Evolutionary conservation across 30 jellyfish, hydroid and myxozoan species (phyloP).

Genomic region (Mastigias papua): DNA sequence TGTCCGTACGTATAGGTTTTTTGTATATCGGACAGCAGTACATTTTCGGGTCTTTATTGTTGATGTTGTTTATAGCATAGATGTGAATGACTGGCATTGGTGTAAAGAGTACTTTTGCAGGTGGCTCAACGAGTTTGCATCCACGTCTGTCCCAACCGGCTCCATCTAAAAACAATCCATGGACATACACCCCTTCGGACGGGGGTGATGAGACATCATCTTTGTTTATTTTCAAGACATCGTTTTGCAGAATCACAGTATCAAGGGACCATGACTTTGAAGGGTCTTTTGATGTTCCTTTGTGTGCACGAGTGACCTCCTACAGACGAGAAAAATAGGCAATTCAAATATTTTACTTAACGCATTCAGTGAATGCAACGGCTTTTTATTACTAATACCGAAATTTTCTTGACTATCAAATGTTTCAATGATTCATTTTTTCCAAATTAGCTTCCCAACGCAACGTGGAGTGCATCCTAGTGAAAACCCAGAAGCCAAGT

Average conservation of each 20-base stretch:
- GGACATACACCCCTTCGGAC: constrained; percentile 88
- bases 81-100: constrained; percentile 90
- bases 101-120: constrained; percentile 85
- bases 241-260: constrained; percentile 82
- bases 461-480: too few relatives aligned
- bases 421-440: too few relatives aligned
- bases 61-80: constrained; percentile 64
- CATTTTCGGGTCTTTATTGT: constrained; percentile 50
- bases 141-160: constrained; percentile 96
- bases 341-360: too few relatives aligned
- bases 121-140: constrained; percentile 79
- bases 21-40: constrained; percentile 86
- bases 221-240: constrained; percentile 69
- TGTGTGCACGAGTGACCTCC: constrained; percentile 94
- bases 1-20: constrained; percentile 86
- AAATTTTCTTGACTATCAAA: too few relatives aligned
- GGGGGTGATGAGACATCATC: constrained; percentile 87
- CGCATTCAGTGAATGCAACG: too few relatives aligned
- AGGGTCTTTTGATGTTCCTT: constrained; percentile 72
- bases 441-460: too few relatives aligned
- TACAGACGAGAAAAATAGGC: neutral
- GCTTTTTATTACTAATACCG: too few relatives aligned
- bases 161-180: constrained; percentile 88
- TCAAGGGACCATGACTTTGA: constrained; percentile 83
- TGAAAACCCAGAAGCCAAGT: too few relatives aligned